Evolutionary conservation across 2,888 invertebrate species (phyloP).

Genomic region (Icerya purchasi): DNA sequence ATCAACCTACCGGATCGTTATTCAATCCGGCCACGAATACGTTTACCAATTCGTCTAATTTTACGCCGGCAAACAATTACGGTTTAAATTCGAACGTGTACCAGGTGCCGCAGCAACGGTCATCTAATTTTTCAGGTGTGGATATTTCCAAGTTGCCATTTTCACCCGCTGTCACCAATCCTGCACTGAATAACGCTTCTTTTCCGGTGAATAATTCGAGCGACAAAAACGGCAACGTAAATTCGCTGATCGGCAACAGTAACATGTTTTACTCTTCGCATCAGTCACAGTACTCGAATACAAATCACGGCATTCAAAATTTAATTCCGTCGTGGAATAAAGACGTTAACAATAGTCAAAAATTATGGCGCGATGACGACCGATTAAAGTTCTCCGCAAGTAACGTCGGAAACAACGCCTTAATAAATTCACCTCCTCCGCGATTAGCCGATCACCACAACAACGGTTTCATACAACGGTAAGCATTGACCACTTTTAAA

Average conservation of each 20-base stretch:
- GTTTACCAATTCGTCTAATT: background rate
- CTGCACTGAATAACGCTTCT: background rate
- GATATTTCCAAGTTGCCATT: too few relatives aligned
- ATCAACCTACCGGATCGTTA: background rate
- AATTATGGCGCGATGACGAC: background rate
- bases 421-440: too few relatives aligned
- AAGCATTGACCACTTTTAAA: too few relatives aligned
- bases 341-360: background rate
- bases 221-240: background rate
- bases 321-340: background rate
- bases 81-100: background rate
- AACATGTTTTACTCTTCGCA: background rate
- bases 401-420: too few relatives aligned
- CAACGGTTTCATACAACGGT: background rate
- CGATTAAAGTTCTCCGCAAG: background rate
- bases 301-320: background rate
- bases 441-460: too few relatives aligned
- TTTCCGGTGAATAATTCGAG: background rate
- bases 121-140: background rate
- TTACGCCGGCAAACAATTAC: too few relatives aligned
- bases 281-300: background rate
- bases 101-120: background rate
- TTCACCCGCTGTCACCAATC: background rate
- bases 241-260: background rate
- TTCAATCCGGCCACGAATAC: background rate